Conservation (phyloP, 2,113 vertebrate genomes). For the Numida meleagris region DNA sequence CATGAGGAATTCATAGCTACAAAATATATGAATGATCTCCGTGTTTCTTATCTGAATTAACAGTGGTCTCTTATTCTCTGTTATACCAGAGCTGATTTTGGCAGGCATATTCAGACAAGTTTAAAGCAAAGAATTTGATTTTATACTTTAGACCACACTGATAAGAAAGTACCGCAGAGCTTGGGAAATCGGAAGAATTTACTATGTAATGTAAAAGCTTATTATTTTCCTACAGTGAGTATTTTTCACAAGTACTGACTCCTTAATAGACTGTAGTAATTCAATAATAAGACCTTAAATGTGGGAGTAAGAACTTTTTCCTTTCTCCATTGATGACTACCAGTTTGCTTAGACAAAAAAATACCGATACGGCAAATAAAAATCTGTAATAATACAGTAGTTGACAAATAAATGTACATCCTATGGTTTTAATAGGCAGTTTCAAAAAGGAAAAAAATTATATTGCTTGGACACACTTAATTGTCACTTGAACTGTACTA, state of each 20-base stretch:
- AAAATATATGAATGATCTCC: neutral
- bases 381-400: neutral
- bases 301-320: neutral
- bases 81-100: neutral
- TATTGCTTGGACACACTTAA: neutral
- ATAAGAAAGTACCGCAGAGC: neutral
- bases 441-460: neutral
- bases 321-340: neutral
- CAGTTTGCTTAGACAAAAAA: neutral
- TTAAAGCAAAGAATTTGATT: neutral
- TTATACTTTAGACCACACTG: neutral
- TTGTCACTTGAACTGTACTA: neutral
- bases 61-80: accelerated
- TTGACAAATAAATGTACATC: neutral
- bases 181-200: neutral
- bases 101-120: neutral
- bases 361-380: neutral
- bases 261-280: neutral
- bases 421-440: neutral
- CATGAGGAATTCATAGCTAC: neutral
- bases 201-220: neutral
- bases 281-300: neutral
- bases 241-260: neutral
- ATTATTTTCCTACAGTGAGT: neutral
- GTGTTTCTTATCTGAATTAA: neutral